Base-by-base conservation (phyloP, 2,888 invertebrate species). In the Fragum whitleyi region DNA sequence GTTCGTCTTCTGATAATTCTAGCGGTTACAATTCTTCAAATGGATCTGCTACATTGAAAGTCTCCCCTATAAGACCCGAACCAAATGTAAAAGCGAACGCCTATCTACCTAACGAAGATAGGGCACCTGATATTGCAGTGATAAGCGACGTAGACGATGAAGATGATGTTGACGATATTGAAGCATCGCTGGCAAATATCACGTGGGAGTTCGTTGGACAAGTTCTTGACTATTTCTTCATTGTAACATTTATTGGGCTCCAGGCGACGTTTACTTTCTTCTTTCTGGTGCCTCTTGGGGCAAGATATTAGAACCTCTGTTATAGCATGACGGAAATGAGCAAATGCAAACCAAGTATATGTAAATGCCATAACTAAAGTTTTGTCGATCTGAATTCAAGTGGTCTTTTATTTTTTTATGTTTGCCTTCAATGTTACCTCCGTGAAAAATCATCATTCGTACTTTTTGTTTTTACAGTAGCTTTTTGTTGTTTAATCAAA, bases 151-250 rank as follows among this genome's bases (percentile, higher is more conserved):
- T 55, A 16, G 71, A 71, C 32, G 65, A 62, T 19, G 55, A 61
- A 16, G 23, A 36, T 39, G 47, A 62, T n/a, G 73, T 23, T 47
- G 53, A 71, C 28, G 74, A 67, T 1, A 57, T 77, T 39, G 77
- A 71, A 42, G 19, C 21, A 21, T 9, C 36, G 14, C 42, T 55
- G 16, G 16, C 55, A 14, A 36, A 5, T 1, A 32, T 75, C 5
- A 75, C 75, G 19, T 85, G 85, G 85, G 77, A 81, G 9, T 53
- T 57, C n/a, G 73, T 85, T 3, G 78, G 77, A 28, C 62, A 68
- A 28, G n/a, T 82, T 23, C 72, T 85, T 2, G 85, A 85, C 59
- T 55, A 72, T 3, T 85, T 85, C 55, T 85, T 85, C 57, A 51
- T 85, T 23, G 51, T 85, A 16, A 67, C 73, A 2, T 85, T 85